Percentiles rank a stretch among this genome's conserved stretches.
Conservation (phyloP, 1,140 invertebrate genomes). For the Periplaneta americana region DNA sequence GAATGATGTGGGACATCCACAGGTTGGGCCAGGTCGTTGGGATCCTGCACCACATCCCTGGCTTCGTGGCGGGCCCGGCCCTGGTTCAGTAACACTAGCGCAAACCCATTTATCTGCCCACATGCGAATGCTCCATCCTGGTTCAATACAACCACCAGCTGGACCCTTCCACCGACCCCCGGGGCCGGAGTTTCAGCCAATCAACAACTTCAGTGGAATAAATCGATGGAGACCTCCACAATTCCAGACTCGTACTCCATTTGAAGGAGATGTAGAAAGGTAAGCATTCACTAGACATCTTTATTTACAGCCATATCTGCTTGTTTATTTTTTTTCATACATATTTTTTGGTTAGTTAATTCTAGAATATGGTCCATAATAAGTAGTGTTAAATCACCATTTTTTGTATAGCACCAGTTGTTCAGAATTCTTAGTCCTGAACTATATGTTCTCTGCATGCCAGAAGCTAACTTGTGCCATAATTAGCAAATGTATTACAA, state of each 20-base stretch:
- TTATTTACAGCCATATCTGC: no score
- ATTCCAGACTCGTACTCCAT: background rate
- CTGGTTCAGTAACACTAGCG: background rate
- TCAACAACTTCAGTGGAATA: background rate
- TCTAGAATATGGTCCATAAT: no score
- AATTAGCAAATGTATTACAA: no score
- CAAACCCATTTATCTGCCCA: background rate
- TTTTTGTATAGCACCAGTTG: no score
- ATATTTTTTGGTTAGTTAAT: no score
- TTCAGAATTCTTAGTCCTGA: no score
- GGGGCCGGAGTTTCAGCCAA: background rate
- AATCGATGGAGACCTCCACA: conserved; percentile 1
- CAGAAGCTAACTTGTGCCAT: no score
- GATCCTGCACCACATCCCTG: conserved; percentile 1
- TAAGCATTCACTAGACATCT: no score
- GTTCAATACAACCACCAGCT: background rate
- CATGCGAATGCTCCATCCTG: background rate
- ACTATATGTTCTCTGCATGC: no score
- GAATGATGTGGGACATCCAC: conserved; percentile 1
- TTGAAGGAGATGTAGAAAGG: background rate
- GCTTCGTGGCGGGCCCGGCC: background rate
- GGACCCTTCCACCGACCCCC: background rate
- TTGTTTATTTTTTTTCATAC: no score
- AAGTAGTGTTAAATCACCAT: no score
- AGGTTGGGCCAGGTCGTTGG: background rate